Base-by-base conservation (phyloP, 2,113 vertebrate genomes). In the Charadrius vociferus region DNA sequence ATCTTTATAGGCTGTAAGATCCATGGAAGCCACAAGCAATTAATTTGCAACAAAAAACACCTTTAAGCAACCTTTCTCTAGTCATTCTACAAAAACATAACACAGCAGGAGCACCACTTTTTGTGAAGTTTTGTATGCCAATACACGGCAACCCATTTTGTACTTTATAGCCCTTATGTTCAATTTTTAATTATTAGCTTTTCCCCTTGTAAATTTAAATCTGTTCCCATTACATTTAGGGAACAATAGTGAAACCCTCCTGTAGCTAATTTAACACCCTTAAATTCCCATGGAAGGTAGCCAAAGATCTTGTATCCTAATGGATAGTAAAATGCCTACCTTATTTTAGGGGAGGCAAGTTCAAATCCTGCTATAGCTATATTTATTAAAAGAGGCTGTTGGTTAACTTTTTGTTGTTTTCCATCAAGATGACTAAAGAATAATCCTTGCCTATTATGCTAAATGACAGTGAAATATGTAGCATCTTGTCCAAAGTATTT, bases 171-270 rank as follows among this genome's bases (percentile, higher is more conserved):
- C 49, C 79, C 88, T 95, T 93, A 79, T 90, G 93, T 85, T 95
- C 91, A 58, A 82, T 91, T 97, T 96, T 96, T 94, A 96, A 95
- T 92, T 92, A 95, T 96, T 93, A 81, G 43, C 74, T 91, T 93
- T 95, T 59, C 62, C 78, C 41, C 88, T 97, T 89, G 82, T 92
- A 94, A 95, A 97, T 96, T 97, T 93, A 79, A 75, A 95, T 73
- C 53, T 0, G 0, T n/a, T 95, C 45, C 90, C 41, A 55, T 87
- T 90, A 70, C 81, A 67, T 78, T 83, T 45, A 68, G 52, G 24
- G 32, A 96, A 91, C 56, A 94, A 93, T 62, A 65, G 68, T 65
- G 63, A 87, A 93, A 90, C 61, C 55, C 92, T 83, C 68, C 49
- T 83, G 93, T 39, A 88, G 88, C 74, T 91, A 90, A 95, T 95